phyloP scores from a whole-genome alignment of 2,113 vertebrate species.

The Corythornis vintsioides region DNA sequence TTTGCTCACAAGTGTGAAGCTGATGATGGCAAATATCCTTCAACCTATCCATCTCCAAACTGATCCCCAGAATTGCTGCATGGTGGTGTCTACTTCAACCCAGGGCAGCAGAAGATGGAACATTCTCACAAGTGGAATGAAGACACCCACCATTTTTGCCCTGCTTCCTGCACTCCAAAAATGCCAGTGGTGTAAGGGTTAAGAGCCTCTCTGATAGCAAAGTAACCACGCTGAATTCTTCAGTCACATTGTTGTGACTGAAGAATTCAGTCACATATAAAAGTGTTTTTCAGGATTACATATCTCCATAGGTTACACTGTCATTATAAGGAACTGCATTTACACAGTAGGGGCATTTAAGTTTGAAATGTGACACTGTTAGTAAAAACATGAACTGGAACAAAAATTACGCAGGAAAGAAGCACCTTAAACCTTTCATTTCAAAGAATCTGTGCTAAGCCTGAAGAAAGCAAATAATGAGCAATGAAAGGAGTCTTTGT shows the following conservation, averaged over 20 bases:
- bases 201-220: constrained; percentile 4
- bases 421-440: constrained; percentile 70
- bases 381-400: constrained; percentile 54
- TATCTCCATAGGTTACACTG: constrained; percentile 57
- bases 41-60: neutral
- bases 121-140: neutral
- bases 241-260: neutral
- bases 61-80: neutral
- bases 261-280: neutral
- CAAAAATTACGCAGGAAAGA: constrained; percentile 64
- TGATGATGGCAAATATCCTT: neutral
- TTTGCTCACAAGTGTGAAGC: neutral
- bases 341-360: constrained; percentile 53
- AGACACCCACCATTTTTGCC: neutral
- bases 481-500: constrained; percentile 76
- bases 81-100: neutral
- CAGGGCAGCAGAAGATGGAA: neutral
- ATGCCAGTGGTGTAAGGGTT: constrained; percentile 9
- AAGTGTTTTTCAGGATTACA: constrained; percentile 25
- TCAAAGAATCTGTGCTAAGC: constrained; percentile 63
- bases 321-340: constrained; percentile 62
- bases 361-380: constrained; percentile 38
- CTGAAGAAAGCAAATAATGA: constrained; percentile 70
- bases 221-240: neutral
- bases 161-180: neutral